These are phyloP conservation scores for Cataglyphis hispanica DNA, from an alignment of 1,140 invertebrate genomes.

Conservation along the genomic window DNA sequence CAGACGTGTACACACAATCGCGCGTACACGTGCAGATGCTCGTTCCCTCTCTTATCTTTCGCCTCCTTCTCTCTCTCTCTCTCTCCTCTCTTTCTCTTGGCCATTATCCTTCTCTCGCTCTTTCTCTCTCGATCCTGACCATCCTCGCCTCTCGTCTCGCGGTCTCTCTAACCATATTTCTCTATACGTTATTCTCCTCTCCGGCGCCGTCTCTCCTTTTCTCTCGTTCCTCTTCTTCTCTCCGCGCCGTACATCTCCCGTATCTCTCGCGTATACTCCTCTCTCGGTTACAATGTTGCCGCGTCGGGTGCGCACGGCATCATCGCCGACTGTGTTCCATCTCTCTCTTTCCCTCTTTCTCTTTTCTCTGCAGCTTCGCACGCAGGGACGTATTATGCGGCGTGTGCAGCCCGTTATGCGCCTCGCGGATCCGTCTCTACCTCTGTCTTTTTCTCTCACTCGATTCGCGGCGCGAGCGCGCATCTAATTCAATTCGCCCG, in stretches of 20 bases:
- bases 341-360: not conserved
- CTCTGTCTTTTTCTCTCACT: constrained; percentile 10
- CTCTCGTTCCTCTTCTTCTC: constrained; percentile 28
- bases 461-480: constrained; percentile 65
- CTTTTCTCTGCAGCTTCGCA: constrained; percentile 61
- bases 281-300: constrained; percentile 81
- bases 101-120: constrained; percentile 48
- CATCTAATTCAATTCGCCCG: constrained; percentile 71
- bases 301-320: constrained; percentile 70
- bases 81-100: constrained; percentile 58
- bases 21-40: constrained; percentile 16
- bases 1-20: constrained; percentile 23
- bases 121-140: constrained; percentile 26
- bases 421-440: constrained; percentile 62
- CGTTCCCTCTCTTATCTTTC: constrained; percentile 33
- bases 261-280: constrained; percentile 67
- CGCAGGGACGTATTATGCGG: constrained; percentile 68
- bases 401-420: constrained; percentile 67
- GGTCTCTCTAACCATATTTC: constrained; percentile 67
- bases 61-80: constrained; percentile 65
- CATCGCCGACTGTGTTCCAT: constrained; percentile 60
- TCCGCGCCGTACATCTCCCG: constrained; percentile 37
- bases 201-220: constrained; percentile 40
- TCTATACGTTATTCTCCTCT: constrained; percentile 66
- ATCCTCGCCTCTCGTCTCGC: constrained; percentile 41